phyloP scores from a whole-genome alignment of 2,888 invertebrate species.

The Lithophane socia region DNA sequence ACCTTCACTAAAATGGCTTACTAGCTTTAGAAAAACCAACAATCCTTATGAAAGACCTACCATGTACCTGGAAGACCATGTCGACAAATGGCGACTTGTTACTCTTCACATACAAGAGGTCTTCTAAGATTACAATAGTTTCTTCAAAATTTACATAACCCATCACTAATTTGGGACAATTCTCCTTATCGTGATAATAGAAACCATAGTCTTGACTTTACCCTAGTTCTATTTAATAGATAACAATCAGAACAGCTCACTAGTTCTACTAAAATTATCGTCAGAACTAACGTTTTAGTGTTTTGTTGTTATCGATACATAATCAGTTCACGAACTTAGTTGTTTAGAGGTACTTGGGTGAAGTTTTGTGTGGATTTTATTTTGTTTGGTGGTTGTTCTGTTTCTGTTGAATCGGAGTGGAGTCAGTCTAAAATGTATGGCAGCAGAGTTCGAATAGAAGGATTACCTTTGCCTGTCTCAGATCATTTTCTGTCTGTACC shows the following conservation, averaged over 20 bases:
- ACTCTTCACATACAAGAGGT: neutral
- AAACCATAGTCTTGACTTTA: constrained; percentile 6
- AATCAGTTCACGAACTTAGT: constrained; percentile 31
- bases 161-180: neutral
- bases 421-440: neutral
- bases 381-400: neutral
- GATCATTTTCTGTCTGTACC: neutral
- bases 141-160: neutral
- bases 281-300: constrained; percentile 26
- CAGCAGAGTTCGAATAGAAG: rapidly evolving
- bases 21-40: neutral
- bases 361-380: constrained; percentile 1
- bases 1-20: neutral
- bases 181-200: constrained; percentile 17
- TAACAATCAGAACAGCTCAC: constrained; percentile 40
- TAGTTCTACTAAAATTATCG: constrained; percentile 45
- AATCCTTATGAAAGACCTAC: neutral
- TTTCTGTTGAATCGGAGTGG: neutral
- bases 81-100: too few species aligned
- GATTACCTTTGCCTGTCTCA: neutral
- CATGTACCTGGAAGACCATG: neutral
- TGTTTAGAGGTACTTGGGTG: constrained; percentile 3
- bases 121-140: neutral
- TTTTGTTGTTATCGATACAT: constrained; percentile 31
- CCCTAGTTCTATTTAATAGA: constrained; percentile 37